These are phyloP conservation scores for Oncorhynchus tshawytscha DNA, from an alignment of 2,113 vertebrate genomes.

Conservation along the genomic window DNA sequence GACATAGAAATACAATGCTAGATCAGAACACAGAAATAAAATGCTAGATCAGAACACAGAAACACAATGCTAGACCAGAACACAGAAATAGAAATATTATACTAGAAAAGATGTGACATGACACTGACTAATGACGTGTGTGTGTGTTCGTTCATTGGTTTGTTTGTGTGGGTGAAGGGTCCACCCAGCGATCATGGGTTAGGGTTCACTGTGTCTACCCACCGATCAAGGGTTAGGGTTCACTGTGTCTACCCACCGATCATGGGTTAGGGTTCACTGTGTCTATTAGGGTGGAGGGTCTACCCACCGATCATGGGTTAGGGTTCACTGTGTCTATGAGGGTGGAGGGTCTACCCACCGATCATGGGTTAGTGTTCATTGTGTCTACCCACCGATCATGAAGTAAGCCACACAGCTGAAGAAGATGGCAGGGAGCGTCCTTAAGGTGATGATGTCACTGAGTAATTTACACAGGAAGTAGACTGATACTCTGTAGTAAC, in stretches of 20 bases:
- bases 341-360: constrained; percentile 66
- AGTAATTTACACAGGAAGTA: constrained; percentile 90
- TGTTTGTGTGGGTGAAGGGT: neutral
- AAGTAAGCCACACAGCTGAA: constrained; percentile 88
- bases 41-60: too few species aligned
- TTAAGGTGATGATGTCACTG: constrained; percentile 85
- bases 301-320: constrained; percentile 80
- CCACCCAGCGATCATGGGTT: constrained; percentile 80
- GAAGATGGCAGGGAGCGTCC: constrained; percentile 81
- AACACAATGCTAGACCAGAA: too few species aligned
- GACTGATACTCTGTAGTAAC: constrained; percentile 88
- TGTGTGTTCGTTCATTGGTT: neutral
- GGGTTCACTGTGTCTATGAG: neutral
- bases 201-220: constrained; percentile 39
- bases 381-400: constrained; percentile 75
- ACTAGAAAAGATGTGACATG: neutral
- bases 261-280: constrained; percentile 52
- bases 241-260: constrained; percentile 73
- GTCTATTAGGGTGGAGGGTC: neutral
- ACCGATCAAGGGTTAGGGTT: constrained; percentile 77
- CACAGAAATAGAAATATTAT: too few species aligned
- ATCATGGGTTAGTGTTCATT: constrained; percentile 65
- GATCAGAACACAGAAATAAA: too few species aligned
- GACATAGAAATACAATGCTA: too few species aligned
- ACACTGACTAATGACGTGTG: neutral